phyloP scores from a whole-genome alignment of 2,113 vertebrate genomes.

The Gorsachius goisagi region DNA sequence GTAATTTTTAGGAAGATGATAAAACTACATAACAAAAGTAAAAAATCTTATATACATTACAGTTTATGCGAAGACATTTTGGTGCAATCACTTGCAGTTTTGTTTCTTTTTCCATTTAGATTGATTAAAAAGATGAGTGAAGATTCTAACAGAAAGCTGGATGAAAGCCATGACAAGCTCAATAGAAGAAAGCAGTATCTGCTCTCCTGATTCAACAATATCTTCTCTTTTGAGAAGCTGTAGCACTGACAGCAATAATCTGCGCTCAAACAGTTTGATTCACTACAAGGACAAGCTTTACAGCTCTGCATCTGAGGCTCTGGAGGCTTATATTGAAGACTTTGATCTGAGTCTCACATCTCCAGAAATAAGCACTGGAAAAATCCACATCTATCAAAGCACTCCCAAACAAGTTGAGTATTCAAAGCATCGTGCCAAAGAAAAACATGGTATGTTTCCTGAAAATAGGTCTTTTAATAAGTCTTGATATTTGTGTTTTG shows the following conservation, averaged over 20 bases:
- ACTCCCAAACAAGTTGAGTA: background rate
- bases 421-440: background rate
- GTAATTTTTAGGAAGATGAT: background rate
- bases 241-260: conserved; percentile 51
- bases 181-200: background rate
- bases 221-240: conserved; percentile 81
- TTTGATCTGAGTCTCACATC: conserved; percentile 72
- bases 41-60: rapidly evolving
- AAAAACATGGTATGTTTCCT: conserved; percentile 29
- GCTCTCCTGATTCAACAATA: conserved; percentile 80
- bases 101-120: background rate
- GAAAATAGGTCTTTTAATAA: background rate
- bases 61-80: background rate
- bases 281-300: conserved; percentile 81
- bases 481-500: background rate
- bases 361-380: conserved; percentile 31
- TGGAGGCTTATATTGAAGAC: conserved; percentile 90
- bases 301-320: conserved; percentile 82
- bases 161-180: conserved; percentile 57
- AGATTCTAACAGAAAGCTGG: background rate
- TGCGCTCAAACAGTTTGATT: conserved; percentile 40
- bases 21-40: background rate
- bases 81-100: background rate
- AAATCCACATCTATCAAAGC: conserved; percentile 30
- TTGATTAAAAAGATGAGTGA: conserved; percentile 22